Conservation (phyloP, 2,113 vertebrate species). For the Glareola pratincola region DNA sequence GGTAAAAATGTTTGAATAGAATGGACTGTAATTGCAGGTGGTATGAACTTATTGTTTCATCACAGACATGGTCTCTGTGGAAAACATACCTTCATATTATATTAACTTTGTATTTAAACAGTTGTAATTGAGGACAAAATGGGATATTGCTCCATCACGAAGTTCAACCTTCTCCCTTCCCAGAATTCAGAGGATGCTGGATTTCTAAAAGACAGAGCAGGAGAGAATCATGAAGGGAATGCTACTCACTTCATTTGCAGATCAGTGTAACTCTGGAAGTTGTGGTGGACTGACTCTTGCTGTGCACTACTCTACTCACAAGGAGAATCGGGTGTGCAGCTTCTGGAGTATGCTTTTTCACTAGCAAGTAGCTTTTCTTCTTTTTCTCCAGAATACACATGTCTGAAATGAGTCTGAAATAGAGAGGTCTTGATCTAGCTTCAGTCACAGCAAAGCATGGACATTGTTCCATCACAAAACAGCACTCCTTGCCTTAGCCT, state of each 20-base stretch:
- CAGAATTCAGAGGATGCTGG: neutral
- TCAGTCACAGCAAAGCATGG: neutral
- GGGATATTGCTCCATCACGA: neutral
- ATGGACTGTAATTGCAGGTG: neutral
- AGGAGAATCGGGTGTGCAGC: neutral
- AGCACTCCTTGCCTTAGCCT: neutral
- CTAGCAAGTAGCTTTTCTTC: neutral
- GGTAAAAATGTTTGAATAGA: neutral
- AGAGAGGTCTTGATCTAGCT: neutral
- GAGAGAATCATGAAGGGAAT: neutral
- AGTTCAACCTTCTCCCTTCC: neutral
- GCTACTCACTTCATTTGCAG: neutral
- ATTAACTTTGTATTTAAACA: neutral
- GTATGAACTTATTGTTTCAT: neutral
- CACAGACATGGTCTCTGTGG: neutral
- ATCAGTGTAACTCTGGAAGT: neutral
- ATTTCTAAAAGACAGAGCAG: neutral
- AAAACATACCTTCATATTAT: neutral
- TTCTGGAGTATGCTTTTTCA: neutral
- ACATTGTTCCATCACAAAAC: neutral
- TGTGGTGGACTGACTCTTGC: neutral
- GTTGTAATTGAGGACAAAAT: neutral
- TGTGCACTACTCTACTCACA: rapidly evolving
- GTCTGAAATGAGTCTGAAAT: neutral
- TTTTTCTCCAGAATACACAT: neutral